Percentiles rank a stretch among this genome's conserved stretches.
These are phyloP conservation scores for Alfaro cultratus DNA, from an alignment of 2,797 vertebrate genomes.

Conservation along the genomic window DNA sequence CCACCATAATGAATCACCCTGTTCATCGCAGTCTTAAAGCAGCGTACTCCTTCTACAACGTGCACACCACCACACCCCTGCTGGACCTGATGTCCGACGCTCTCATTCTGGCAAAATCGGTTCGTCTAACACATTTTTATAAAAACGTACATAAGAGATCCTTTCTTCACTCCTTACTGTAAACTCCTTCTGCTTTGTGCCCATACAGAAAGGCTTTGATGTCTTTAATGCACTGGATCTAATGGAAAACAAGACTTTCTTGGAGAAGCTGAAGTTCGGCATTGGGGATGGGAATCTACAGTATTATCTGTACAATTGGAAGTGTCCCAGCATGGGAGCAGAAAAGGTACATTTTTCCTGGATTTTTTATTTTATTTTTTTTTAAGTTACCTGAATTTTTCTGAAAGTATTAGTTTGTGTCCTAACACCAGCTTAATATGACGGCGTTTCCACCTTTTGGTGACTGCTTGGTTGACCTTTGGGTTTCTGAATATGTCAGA, in stretches of 20 bases:
- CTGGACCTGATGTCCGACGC: constrained; percentile 97
- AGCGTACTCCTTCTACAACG: constrained; percentile 98
- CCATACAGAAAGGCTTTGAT: constrained; percentile 94
- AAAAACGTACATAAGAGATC: not conserved
- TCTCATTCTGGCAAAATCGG: constrained; percentile 95
- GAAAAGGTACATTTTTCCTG: constrained; percentile 86
- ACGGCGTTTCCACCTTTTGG: not conserved
- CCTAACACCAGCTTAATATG: not conserved
- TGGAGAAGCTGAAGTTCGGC: constrained; percentile 99
- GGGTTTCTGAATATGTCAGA: not conserved
- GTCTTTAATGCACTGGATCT: constrained; percentile 99
- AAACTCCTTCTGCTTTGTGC: not conserved
- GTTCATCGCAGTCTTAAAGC: constrained; percentile 98
- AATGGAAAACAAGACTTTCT: constrained; percentile 99
- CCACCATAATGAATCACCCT: constrained; percentile 98
- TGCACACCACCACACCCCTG: constrained; percentile 92
- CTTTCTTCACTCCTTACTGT: not conserved
- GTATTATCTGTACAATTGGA: constrained; percentile 99
- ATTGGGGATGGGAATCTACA: constrained; percentile 98
- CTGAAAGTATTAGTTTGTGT: not conserved
- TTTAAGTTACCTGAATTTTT: not conserved
- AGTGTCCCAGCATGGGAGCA: constrained; percentile 97
- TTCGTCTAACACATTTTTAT: constrained; percentile 55
- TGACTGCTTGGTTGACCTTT: not conserved
- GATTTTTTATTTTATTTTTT: not conserved